Percentiles rank a stretch among this genome's conserved stretches.
phyloP scores from a whole-genome alignment of 2,797 vertebrate species.

The Fistularia tabacaria region DNA sequence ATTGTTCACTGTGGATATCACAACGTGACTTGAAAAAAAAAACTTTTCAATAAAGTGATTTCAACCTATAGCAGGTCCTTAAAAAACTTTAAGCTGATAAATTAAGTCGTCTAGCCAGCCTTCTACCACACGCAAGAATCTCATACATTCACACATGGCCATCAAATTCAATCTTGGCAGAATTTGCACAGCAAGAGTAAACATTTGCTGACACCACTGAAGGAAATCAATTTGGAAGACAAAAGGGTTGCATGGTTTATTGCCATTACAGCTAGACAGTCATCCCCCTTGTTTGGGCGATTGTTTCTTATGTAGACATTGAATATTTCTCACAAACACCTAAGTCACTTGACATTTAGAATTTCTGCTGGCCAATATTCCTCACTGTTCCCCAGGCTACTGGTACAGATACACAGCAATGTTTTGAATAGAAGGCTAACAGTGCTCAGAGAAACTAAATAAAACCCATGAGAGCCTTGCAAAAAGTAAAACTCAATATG shows the following conservation, averaged over 20 bases:
- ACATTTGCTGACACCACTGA: conserved; percentile 21
- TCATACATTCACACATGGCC: conserved; percentile 1
- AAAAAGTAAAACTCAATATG: background rate
- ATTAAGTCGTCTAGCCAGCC: no score
- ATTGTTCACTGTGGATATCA: no score
- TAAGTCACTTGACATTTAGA: conserved; percentile 46
- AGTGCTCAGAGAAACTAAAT: conserved; percentile 5
- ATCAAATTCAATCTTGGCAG: conserved; percentile 1
- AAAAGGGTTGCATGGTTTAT: conserved; percentile 29
- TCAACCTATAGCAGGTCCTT: no score
- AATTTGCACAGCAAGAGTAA: conserved; percentile 31
- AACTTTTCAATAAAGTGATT: no score
- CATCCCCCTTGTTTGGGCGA: conserved; percentile 25
- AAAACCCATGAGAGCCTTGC: background rate
- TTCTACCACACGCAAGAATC: no score
- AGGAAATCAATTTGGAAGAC: conserved; percentile 13
- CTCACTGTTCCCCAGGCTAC: conserved; percentile 4
- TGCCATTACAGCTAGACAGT: conserved; percentile 25
- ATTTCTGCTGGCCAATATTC: conserved; percentile 10
- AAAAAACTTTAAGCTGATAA: no score
- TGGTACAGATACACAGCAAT: conserved; percentile 1
- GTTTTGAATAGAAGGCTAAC: conserved; percentile 4
- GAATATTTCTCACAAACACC: conserved; percentile 28
- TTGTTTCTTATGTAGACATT: conserved; percentile 28
- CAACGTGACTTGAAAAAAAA: no score